Percentiles rank a stretch among this genome's conserved stretches.
Conservation (phyloP, 2,113 vertebrate species). For the Thinocorus orbignyianus region DNA sequence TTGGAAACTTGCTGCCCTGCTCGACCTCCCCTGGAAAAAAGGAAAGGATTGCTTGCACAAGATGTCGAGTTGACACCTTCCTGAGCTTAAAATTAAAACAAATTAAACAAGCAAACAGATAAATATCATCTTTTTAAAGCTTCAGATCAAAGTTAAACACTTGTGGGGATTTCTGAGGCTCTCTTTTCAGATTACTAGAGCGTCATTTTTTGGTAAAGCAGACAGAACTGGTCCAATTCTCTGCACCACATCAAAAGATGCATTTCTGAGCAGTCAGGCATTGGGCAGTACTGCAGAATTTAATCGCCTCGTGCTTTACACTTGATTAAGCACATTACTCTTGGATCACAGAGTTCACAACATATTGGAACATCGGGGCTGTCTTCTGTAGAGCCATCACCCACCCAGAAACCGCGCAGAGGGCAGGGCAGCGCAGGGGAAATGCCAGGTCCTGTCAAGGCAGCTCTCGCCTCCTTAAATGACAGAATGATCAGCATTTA, state of each 20-base stretch:
- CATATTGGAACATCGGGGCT: conserved; percentile 36
- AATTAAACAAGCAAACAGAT: conserved; percentile 58
- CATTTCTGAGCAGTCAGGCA: conserved; percentile 64
- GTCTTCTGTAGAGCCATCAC: conserved; percentile 23
- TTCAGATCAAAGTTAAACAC: conserved; percentile 55
- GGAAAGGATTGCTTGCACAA: neutral
- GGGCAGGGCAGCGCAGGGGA: neutral
- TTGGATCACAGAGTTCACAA: conserved; percentile 60
- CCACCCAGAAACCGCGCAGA: neutral
- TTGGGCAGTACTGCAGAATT: conserved; percentile 45
- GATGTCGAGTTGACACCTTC: neutral
- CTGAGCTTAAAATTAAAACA: conserved; percentile 22
- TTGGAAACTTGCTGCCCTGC: conserved; percentile 17
- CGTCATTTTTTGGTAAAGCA: neutral
- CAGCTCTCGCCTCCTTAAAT: neutral
- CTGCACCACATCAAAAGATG: conserved; percentile 57
- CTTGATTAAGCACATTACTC: conserved; percentile 67
- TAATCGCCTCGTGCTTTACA: conserved; percentile 67
- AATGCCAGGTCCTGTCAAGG: neutral
- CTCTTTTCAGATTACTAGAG: conserved; percentile 34
- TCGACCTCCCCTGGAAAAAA: neutral
- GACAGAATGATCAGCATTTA: conserved; percentile 22
- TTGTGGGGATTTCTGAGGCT: conserved; percentile 40
- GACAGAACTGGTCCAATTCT: conserved; percentile 54
- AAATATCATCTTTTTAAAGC: conserved; percentile 46